Conservation (phyloP, 1,140 invertebrate species). For the Psilanteris sp. region DNA sequence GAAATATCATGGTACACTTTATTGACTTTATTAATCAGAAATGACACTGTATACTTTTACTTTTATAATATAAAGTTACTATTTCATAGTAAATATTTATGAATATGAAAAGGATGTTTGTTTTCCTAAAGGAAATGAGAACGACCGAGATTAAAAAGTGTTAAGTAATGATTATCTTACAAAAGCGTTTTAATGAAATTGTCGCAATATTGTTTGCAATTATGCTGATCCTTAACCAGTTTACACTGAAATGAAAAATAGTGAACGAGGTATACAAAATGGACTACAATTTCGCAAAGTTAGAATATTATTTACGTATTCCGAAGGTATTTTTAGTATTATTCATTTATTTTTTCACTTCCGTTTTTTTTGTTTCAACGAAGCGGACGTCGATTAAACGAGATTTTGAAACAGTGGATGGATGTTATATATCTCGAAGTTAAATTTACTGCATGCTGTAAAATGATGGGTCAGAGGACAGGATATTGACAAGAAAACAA, state of each 20-base stretch:
- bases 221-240: slow-evolving; percentile 26
- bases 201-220: slow-evolving; percentile 20
- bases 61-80: too few relatives aligned
- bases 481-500: slow-evolving; percentile 55
- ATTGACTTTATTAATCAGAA: too few relatives aligned
- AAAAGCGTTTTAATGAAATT: slow-evolving; percentile 14
- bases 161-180: too few relatives aligned
- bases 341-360: slow-evolving; percentile 52
- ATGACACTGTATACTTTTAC: too few relatives aligned
- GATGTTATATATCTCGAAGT: slow-evolving; percentile 68
- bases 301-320: slow-evolving; percentile 62
- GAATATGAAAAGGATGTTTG: too few relatives aligned
- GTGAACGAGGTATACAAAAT: slow-evolving; percentile 8
- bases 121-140: too few relatives aligned
- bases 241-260: slow-evolving; percentile 16
- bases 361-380: slow-evolving; percentile 53
- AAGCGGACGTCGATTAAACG: slow-evolving; percentile 73
- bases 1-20: too few relatives aligned
- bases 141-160: too few relatives aligned
- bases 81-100: too few relatives aligned
- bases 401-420: slow-evolving; percentile 70
- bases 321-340: slow-evolving; percentile 48
- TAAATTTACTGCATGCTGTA: slow-evolving; percentile 69
- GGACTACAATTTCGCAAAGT: slow-evolving; percentile 30
- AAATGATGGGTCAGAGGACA: slow-evolving; percentile 56